Percentiles rank a stretch among this genome's conserved stretches.
Conservation (phyloP, 2,797 vertebrate species). For the Anisognathus igniventris region DNA sequence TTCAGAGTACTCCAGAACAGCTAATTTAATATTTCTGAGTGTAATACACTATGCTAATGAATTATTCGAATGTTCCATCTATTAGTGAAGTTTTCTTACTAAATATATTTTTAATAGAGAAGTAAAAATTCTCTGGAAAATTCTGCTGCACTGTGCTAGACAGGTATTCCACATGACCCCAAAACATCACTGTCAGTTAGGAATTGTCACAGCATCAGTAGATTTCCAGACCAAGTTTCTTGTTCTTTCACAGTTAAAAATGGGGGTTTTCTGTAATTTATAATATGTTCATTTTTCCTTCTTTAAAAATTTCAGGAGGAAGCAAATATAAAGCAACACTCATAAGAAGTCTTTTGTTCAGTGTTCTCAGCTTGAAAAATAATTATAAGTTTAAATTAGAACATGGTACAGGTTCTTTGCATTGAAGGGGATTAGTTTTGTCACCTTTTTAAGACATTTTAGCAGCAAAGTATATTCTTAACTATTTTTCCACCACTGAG, state of each 20-base stretch:
- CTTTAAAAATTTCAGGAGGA: not conserved
- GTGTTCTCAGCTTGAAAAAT: not conserved
- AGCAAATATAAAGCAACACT: not conserved
- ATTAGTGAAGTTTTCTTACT: not conserved
- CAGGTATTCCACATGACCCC: not conserved
- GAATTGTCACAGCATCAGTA: not conserved
- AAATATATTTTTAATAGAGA: not conserved
- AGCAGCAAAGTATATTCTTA: not conserved
- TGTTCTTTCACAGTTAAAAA: not conserved
- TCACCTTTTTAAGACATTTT: not conserved
- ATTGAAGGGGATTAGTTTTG: not conserved
- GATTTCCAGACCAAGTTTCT: not conserved
- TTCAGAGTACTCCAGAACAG: not conserved
- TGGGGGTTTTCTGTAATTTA: not conserved
- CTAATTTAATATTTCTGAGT: not conserved
- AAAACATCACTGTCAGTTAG: not conserved
- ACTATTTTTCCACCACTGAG: slow-evolving; percentile 32
- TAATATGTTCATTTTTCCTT: not conserved
- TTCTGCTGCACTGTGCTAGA: not conserved
- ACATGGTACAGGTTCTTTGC: not conserved
- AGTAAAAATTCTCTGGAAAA: not conserved
- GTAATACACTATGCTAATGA: not conserved
- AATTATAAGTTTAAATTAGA: not conserved
- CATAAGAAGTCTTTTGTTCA: not conserved
- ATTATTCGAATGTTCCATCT: not conserved